Base-by-base conservation (phyloP, 2,113 vertebrate genomes). In the Fregata magnificens region DNA sequence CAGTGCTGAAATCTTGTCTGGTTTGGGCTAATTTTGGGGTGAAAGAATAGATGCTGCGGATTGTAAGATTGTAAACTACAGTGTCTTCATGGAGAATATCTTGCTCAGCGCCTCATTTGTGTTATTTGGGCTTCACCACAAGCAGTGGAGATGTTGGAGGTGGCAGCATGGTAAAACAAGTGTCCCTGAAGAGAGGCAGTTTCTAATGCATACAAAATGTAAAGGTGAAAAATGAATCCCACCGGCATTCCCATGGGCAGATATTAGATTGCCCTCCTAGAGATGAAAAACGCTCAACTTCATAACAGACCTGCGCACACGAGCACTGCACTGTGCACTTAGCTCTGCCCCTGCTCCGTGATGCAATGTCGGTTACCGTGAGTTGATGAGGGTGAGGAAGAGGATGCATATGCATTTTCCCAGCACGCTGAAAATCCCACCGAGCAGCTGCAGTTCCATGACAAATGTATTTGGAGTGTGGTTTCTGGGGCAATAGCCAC, bases 311-410 rank as follows among this genome's bases (percentile, higher is more conserved):
- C 25, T 8, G 2, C 7, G 59, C 25, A 8, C 3, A 1, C 7
- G n/a, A 50, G 49, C 28, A 6, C 34, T 6, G 52, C 21, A 1
- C 12, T 5, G 11, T 5, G 11, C 17, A 0, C 29, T 34, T 9
- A 5, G 62, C 40, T 26, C 56, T 70, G 36, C 45, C 40, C 8
- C 52, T 32, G 58, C 77, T 29, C 32, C 15, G 0, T 1, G 8
- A 4, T 3, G 10, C 8, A 1, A 3, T 2, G 17, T 4, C 1
- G 1, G 38, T 25, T 40, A 7, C 32, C 2, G 26, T 6, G 19
- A 58, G 44, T 3, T 11, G 13, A 55, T 34, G 91, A 40, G 9
- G 42, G 11, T 5, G 62, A 74, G 32, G 40, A 50, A 38, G 32
- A 84, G 22, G 71, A 52, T 65, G 50, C 7, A 6, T 19, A 20